Conservation (phyloP, 2,113 vertebrate species). For the Tor tambroides region DNA sequence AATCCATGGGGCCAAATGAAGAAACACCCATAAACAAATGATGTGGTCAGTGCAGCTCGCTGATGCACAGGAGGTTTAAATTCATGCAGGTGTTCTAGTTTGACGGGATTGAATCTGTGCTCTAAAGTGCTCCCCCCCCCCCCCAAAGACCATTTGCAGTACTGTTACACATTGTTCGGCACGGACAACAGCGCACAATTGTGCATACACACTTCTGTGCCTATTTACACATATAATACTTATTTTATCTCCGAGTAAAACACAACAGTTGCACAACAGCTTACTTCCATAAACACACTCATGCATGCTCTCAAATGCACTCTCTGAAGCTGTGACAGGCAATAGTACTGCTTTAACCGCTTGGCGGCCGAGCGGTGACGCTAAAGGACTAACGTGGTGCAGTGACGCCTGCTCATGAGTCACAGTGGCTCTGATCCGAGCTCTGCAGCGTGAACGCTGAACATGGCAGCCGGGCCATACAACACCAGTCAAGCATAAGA, state of each 20-base stretch:
- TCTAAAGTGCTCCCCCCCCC: too few species aligned
- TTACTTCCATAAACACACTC: background rate
- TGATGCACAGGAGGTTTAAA: background rate
- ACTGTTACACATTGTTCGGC: background rate
- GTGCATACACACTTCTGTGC: background rate
- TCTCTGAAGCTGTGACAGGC: background rate
- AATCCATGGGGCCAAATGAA: background rate
- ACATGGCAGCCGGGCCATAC: background rate
- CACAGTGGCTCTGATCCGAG: background rate
- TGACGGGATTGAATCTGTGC: background rate
- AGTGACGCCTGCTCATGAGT: background rate
- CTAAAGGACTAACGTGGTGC: background rate
- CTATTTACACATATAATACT: background rate
- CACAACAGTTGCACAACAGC: slow-evolving; percentile 29
- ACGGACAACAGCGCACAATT: background rate
- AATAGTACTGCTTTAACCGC: background rate
- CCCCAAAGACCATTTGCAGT: too few species aligned
- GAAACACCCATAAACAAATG: slow-evolving; percentile 14
- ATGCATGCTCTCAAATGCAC: background rate
- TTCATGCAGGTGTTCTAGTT: background rate
- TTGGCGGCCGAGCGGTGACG: background rate
- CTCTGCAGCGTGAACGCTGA: background rate
- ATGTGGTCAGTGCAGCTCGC: background rate
- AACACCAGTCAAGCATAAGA: background rate
- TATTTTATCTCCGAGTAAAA: slow-evolving; percentile 18